These are phyloP conservation scores for Onychomys torridus DNA, from an alignment of 2,797 vertebrate genomes.

Conservation along the genomic window DNA sequence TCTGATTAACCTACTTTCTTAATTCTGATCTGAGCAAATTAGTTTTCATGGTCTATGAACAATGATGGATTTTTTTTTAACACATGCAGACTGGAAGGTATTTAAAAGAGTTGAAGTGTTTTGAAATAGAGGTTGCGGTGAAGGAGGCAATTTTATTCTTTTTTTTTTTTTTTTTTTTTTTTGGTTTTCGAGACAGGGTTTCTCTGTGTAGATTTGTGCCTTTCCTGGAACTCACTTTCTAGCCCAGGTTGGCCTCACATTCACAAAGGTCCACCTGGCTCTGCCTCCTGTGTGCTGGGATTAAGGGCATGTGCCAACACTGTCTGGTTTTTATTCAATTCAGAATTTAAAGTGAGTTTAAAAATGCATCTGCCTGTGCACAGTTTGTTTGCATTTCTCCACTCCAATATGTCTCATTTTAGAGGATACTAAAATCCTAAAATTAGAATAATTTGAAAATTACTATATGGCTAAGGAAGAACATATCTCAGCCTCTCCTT, in stretches of 20 bases:
- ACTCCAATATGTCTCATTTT: neutral
- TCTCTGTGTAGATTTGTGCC: no score
- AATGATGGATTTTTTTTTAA: neutral
- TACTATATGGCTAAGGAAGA: neutral
- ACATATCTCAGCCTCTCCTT: neutral
- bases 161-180: no score
- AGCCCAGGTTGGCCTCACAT: no score
- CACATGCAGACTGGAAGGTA: neutral
- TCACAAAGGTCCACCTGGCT: no score
- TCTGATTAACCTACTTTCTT: neutral
- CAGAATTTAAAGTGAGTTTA: neutral
- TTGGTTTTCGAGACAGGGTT: no score
- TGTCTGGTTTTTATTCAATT: neutral
- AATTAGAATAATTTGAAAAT: neutral
- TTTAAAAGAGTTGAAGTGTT: neutral
- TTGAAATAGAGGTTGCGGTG: neutral
- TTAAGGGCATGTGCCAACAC: no score
- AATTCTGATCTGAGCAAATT: neutral
- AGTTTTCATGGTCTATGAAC: neutral
- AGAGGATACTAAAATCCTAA: neutral
- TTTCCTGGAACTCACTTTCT: no score
- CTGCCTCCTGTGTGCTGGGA: no score
- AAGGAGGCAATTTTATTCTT: neutral
- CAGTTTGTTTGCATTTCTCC: neutral
- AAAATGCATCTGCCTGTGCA: neutral